Evolutionary conservation across 2,797 vertebrate species (phyloP).

Genomic region (Spheniscus humboldti): DNA sequence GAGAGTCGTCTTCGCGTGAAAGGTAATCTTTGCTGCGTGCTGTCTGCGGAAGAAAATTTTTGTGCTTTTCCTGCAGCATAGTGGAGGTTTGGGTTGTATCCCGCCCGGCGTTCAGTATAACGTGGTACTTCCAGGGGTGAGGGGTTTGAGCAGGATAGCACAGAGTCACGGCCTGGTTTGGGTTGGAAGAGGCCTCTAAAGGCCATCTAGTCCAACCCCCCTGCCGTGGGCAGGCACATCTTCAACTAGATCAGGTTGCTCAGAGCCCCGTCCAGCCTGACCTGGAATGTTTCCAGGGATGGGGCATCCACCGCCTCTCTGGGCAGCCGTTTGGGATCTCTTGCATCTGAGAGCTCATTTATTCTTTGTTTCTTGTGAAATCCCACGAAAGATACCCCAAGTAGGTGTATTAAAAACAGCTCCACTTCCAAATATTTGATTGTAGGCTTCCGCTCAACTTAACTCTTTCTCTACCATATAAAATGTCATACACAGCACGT

Average conservation of each 20-base stretch:
- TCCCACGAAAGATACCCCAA: neutral
- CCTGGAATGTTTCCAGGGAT: neutral
- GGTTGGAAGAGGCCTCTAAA: neutral
- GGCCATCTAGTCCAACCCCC: neutral
- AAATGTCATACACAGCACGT: fast-evolving
- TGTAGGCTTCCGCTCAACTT: neutral
- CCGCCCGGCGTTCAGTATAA: fast-evolving
- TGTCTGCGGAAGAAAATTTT: neutral
- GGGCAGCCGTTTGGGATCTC: neutral
- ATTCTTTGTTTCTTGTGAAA: neutral
- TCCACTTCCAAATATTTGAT: neutral
- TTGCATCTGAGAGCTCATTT: neutral
- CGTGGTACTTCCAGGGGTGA: fast-evolving
- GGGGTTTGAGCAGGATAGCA: neutral
- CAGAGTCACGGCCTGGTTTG: fast-evolving
- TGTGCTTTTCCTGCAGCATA: neutral
- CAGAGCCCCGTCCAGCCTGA: fast-evolving
- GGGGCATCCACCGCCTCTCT: fast-evolving
- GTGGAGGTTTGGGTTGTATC: too few relatives aligned
- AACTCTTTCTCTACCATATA: fast-evolving
- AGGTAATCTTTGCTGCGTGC: neutral
- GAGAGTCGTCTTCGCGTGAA: fast-evolving
- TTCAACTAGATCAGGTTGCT: too few relatives aligned
- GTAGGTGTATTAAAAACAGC: neutral
- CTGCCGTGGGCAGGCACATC: neutral